These are phyloP conservation scores for Patella depressa DNA, from an alignment of 2,888 invertebrate species.

Conservation along the genomic window DNA sequence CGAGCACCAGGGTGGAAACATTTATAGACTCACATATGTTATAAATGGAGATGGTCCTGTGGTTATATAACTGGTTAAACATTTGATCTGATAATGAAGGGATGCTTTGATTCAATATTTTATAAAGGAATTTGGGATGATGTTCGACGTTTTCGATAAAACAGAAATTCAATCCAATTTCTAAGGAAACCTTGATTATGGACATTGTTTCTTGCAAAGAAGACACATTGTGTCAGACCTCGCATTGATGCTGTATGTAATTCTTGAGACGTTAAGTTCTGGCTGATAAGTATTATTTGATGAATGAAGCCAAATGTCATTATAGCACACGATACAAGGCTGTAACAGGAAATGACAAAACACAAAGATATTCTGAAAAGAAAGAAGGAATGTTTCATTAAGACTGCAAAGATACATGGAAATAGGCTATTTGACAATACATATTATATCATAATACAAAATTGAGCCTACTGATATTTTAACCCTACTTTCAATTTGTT, in stretches of 20 bases:
- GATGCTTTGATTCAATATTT: too few species aligned
- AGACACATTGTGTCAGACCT: slow-evolving; percentile 41
- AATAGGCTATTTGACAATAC: too few species aligned
- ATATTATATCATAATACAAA: too few species aligned
- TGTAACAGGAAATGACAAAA: slow-evolving; percentile 61
- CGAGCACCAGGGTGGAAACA: too few species aligned
- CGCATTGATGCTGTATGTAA: slow-evolving; percentile 51
- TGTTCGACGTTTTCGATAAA: slow-evolving; percentile 25
- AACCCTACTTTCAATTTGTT: too few species aligned
- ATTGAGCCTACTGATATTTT: too few species aligned
- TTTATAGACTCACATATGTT: too few species aligned
- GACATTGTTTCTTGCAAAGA: slow-evolving; percentile 52
- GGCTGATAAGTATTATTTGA: slow-evolving; percentile 65
- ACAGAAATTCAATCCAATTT: slow-evolving; percentile 62
- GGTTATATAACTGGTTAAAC: too few species aligned
- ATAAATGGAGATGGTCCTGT: too few species aligned
- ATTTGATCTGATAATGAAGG: too few species aligned
- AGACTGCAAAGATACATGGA: too few species aligned
- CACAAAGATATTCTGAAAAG: slow-evolving; percentile 60
- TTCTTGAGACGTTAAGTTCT: slow-evolving; percentile 68
- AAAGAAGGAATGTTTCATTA: neutral
- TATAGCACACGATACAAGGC: slow-evolving; percentile 43
- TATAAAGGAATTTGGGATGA: slow-evolving; percentile 21
- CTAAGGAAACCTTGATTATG: slow-evolving; percentile 60
- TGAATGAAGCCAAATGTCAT: slow-evolving; percentile 59